Evolutionary conservation across 2,797 vertebrate genomes (phyloP).

Genomic region (Spinus pinus): DNA sequence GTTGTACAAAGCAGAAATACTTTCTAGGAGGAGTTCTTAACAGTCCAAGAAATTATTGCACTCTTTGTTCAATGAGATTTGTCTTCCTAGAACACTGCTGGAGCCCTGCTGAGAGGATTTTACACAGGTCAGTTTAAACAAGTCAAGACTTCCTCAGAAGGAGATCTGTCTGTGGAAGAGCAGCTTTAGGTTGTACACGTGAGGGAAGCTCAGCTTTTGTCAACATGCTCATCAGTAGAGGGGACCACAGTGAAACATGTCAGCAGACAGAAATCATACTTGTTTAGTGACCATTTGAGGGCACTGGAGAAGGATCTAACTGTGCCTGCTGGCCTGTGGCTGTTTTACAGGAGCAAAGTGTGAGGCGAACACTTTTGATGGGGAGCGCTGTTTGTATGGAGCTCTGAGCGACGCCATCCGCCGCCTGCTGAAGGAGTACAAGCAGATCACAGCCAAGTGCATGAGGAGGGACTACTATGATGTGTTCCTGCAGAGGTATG

Average conservation of each 20-base stretch:
- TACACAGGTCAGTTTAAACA: neutral
- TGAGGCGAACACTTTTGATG: constrained; percentile 96
- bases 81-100: neutral
- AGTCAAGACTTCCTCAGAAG: neutral
- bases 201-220: neutral
- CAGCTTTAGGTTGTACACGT: neutral
- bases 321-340: neutral
- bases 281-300: fast-evolving
- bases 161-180: neutral
- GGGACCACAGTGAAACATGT: neutral
- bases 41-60: neutral
- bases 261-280: neutral
- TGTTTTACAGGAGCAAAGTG: constrained; percentile 87
- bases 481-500: constrained; percentile 91
- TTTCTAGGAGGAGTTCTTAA: neutral
- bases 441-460: constrained; percentile 87
- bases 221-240: neutral
- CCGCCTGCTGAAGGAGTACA: constrained; percentile 90
- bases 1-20: neutral
- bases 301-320: neutral
- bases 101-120: neutral
- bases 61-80: neutral
- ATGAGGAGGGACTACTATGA: constrained; percentile 91
- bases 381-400: constrained; percentile 91
- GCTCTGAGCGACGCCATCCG: constrained; percentile 89